These are phyloP conservation scores for Parnassius smintheus DNA, from an alignment of 2,888 invertebrate genomes.

Conservation along the genomic window DNA sequence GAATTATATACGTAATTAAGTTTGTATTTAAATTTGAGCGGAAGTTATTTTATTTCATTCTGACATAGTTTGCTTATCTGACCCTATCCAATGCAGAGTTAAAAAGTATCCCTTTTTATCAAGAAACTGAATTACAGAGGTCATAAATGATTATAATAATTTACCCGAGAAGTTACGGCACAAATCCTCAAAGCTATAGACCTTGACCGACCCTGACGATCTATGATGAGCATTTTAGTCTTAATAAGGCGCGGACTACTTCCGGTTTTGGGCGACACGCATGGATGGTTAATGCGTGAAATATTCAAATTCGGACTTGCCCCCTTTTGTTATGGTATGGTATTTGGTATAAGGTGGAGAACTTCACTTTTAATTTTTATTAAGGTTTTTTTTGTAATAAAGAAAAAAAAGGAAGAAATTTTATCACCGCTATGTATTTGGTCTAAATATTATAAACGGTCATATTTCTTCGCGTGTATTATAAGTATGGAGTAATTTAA, in stretches of 20 bases:
- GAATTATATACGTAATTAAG: no score
- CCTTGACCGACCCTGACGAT: conserved; percentile 56
- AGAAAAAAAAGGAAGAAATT: no score
- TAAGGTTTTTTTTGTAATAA: no score
- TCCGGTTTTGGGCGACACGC: conserved; percentile 46
- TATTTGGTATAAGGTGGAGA: conserved; percentile 31
- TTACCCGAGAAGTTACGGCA: conserved; percentile 58
- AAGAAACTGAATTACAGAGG: background rate
- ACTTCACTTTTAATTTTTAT: background rate
- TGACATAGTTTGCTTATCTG: no score
- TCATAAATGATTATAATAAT: background rate
- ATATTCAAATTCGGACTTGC: conserved; percentile 61
- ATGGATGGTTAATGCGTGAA: conserved; percentile 55
- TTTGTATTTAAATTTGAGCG: no score
- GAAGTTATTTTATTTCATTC: no score
- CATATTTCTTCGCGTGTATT: no score
- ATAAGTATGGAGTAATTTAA: no score
- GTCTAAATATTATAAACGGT: no score
- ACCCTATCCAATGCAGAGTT: no score
- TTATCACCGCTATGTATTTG: no score
- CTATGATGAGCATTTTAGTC: conserved; percentile 55
- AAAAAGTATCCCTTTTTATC: no score
- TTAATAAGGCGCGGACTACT: conserved; percentile 25
- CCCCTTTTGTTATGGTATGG: conserved; percentile 42
- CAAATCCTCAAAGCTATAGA: conserved; percentile 47